phyloP scores from a whole-genome alignment of 2,113 vertebrate genomes.

The Anolis sagrei region DNA sequence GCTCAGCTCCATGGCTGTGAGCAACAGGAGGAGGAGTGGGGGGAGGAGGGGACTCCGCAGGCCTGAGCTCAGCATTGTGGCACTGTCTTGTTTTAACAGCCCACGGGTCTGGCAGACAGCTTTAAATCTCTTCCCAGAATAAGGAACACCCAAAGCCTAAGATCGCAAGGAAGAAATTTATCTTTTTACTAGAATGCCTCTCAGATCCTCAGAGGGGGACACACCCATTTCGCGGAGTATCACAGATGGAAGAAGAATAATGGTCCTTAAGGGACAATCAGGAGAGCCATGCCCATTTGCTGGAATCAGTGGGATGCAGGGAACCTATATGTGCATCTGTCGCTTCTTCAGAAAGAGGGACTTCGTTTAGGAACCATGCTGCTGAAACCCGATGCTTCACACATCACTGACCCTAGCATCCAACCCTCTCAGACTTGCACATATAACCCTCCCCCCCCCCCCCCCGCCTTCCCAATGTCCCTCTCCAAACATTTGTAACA shows the following conservation, averaged over 20 bases:
- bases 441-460: neutral
- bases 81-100: constrained; percentile 67
- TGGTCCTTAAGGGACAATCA: constrained; percentile 1
- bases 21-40: constrained; percentile 55
- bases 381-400: constrained; percentile 33
- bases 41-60: constrained; percentile 39
- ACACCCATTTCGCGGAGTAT: constrained; percentile 62
- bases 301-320: neutral
- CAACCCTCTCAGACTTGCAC: neutral
- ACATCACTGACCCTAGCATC: neutral
- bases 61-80: constrained; percentile 70
- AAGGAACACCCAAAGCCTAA: constrained; percentile 78
- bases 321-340: neutral
- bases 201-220: constrained; percentile 36
- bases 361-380: neutral
- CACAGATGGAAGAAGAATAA: constrained; percentile 45
- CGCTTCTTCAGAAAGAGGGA: neutral
- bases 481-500: neutral
- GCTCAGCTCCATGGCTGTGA: constrained; percentile 54
- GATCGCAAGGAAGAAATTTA: constrained; percentile 61
- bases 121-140: constrained; percentile 77
- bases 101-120: constrained; percentile 71
- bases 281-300: constrained; percentile 2
- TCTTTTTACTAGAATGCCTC: constrained; percentile 54
- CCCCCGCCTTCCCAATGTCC: neutral